phyloP scores from a whole-genome alignment of 2,113 vertebrate species.

The Pterocles gutturalis region DNA sequence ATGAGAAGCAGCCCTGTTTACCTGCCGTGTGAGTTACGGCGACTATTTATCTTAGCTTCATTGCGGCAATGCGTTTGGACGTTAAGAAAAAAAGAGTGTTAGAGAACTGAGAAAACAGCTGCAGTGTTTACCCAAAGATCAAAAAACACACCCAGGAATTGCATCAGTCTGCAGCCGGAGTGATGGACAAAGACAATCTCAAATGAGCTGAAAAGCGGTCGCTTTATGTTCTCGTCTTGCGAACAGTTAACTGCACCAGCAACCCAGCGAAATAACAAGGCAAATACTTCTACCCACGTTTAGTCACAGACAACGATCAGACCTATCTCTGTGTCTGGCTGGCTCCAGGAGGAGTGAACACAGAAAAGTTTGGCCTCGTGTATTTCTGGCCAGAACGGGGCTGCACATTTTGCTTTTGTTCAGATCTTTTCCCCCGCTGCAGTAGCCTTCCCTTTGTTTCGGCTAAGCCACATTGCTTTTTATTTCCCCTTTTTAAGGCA shows the following conservation, averaged over 20 bases:
- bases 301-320: not conserved
- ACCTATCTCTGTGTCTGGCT: not conserved
- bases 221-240: not conserved
- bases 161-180: not conserved
- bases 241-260: rapidly evolving
- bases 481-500: not conserved
- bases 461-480: not conserved
- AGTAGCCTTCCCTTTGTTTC: not conserved
- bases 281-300: not conserved
- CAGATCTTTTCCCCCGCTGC: not conserved
- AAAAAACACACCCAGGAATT: not conserved
- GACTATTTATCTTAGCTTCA: not conserved
- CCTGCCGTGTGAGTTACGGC: not conserved
- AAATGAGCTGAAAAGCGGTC: rapidly evolving
- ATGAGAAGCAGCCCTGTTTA: not conserved
- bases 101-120: not conserved
- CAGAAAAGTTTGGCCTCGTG: rapidly evolving
- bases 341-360: not conserved
- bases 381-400: not conserved
- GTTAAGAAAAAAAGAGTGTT: not conserved
- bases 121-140: not conserved
- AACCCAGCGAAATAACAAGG: rapidly evolving
- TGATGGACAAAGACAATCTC: not conserved
- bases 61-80: rapidly evolving
- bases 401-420: not conserved